Evolutionary conservation across 2,888 invertebrate species (phyloP).

Genomic region (Tetranychus piercei): DNA sequence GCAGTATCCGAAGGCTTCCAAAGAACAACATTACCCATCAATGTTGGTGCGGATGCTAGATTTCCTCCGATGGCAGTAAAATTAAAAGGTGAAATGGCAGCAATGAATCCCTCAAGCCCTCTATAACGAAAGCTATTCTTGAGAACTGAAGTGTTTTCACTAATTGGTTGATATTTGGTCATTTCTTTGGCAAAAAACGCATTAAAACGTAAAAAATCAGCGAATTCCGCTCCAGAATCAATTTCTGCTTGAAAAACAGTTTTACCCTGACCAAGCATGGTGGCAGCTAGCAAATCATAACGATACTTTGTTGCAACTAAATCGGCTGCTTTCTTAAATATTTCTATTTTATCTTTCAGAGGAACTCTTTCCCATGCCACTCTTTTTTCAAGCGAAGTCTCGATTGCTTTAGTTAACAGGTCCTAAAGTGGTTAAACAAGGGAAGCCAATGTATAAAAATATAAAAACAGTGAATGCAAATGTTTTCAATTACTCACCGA

Average conservation of each 20-base stretch:
- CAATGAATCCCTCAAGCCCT: conserved; percentile 90
- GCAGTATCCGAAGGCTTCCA: conserved; percentile 99
- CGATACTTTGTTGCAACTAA: conserved; percentile 72
- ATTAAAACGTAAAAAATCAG: conserved; percentile 69
- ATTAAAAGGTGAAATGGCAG: conserved; percentile 92
- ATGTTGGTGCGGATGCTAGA: conserved; percentile 45
- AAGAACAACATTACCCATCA: conserved; percentile 71
- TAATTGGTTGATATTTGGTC: conserved; percentile 74
- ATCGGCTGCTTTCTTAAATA: conserved; percentile 52
- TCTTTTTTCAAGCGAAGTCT: conserved; percentile 55
- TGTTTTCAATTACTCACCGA: too few species aligned
- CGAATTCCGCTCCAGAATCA: conserved; percentile 80
- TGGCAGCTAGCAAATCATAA: conserved; percentile 73
- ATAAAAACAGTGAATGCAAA: too few species aligned
- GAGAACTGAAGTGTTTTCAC: conserved; percentile 51
- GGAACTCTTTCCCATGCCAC: conserved; percentile 72
- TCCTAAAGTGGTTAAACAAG: conserved; percentile 35
- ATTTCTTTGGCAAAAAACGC: conserved; percentile 43
- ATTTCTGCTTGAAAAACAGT: conserved; percentile 94
- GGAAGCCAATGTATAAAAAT: too few species aligned
- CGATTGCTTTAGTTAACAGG: conserved; percentile 64
- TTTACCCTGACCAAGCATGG: conserved; percentile 91
- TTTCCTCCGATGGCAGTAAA: conserved; percentile 99
- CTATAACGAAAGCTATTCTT: conserved; percentile 70
- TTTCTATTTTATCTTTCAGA: conserved; percentile 45